Conservation (phyloP, 2,888 invertebrate species). For the Leucozona laternaria region DNA sequence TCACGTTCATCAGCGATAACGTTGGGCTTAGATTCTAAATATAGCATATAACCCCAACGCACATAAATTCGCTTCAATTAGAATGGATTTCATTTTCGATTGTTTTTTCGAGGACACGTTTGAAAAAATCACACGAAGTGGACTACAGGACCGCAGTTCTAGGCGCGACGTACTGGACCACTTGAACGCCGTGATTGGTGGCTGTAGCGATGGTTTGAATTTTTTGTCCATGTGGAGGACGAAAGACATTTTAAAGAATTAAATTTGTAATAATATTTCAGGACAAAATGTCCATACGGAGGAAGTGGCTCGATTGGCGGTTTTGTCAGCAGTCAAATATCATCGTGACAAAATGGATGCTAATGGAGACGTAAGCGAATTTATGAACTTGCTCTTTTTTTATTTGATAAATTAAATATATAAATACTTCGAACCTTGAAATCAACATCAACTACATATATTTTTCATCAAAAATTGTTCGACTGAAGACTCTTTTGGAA, state of each 20-base stretch:
- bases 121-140: slow-evolving; percentile 88
- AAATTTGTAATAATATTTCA: slow-evolving; percentile 62
- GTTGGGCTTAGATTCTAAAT: neutral
- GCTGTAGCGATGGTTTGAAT: slow-evolving; percentile 85
- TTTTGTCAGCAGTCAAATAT: slow-evolving; percentile 82
- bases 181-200: slow-evolving; percentile 91
- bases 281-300: slow-evolving; percentile 82
- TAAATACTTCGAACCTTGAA: neutral
- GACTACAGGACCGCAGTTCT: slow-evolving; percentile 89
- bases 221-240: neutral
- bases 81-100: slow-evolving; percentile 91
- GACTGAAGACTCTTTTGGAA: no score
- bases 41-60: neutral
- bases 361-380: slow-evolving; percentile 80
- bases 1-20: neutral
- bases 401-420: neutral
- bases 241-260: neutral
- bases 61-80: neutral
- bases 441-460: no score
- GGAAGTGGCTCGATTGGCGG: slow-evolving; percentile 82
- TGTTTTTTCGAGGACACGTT: slow-evolving; percentile 92
- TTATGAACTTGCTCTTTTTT: neutral
- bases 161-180: slow-evolving; percentile 90
- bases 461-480: no score
- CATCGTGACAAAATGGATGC: slow-evolving; percentile 81